Conservation (phyloP, 1,140 invertebrate species). For the Philopotamus ludificatus region DNA sequence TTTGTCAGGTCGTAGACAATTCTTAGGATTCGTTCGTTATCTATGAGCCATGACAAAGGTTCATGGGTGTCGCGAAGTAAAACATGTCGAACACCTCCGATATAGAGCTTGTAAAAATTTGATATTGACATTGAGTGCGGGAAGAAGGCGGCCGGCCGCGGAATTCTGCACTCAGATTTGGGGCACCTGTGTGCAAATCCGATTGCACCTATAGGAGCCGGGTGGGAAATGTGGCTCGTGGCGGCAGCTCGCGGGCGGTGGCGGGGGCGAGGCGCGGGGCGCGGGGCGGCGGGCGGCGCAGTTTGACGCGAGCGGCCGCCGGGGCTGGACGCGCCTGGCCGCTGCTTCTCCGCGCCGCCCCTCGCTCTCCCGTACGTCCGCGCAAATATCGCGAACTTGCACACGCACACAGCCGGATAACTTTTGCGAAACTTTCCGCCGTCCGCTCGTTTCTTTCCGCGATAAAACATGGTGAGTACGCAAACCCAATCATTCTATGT, state of each 20-base stretch:
- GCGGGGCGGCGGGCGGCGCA: constrained; percentile 15
- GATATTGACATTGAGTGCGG: not conserved
- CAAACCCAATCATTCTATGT: too few species aligned
- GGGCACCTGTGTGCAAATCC: constrained; percentile 1
- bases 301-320: constrained; percentile 42
- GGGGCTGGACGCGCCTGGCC: constrained; percentile 39
- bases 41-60: too few species aligned
- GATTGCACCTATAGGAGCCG: not conserved
- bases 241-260: constrained; percentile 4
- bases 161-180: too few species aligned
- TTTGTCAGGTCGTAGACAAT: too few species aligned
- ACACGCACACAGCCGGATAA: not conserved
- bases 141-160: not conserved
- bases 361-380: not conserved
- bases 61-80: too few species aligned
- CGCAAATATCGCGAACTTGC: not conserved
- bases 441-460: constrained; percentile 23
- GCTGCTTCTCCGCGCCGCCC: not conserved
- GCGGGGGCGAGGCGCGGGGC: constrained; percentile 3
- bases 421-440: constrained; percentile 12
- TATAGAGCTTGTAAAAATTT: not conserved
- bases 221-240: not conserved
- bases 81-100: not conserved
- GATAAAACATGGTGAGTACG: too few species aligned
- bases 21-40: too few species aligned